These are phyloP conservation scores for Psilanteris sp. DNA, from an alignment of 1,140 invertebrate genomes.

Conservation along the genomic window DNA sequence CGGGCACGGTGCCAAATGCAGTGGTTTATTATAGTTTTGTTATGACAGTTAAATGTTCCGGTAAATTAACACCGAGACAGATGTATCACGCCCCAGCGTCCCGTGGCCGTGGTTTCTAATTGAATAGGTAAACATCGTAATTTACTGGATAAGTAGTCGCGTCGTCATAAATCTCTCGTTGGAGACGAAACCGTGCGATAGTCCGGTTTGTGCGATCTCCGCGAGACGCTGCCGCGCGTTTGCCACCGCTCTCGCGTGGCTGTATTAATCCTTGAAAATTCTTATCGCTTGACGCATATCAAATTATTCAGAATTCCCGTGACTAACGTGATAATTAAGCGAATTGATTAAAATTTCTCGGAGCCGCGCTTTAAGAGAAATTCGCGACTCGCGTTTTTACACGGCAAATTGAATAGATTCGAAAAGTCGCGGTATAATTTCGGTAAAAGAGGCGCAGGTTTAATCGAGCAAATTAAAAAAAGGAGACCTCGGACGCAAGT, in stretches of 20 bases:
- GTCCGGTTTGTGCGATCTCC: slow-evolving; percentile 16
- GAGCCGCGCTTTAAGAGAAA: slow-evolving; percentile 4
- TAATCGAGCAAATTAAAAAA: too few species aligned
- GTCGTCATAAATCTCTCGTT: slow-evolving; percentile 63
- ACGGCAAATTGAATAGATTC: too few species aligned
- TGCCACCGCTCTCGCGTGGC: slow-evolving; percentile 24
- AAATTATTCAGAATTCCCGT: slow-evolving; percentile 40
- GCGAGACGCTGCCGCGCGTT: slow-evolving; percentile 11
- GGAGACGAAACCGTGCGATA: slow-evolving; percentile 57
- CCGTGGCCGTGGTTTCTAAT: slow-evolving; percentile 73
- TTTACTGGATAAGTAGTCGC: slow-evolving; percentile 71
- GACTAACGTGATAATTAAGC: slow-evolving; percentile 56
- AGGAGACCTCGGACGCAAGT: too few species aligned
- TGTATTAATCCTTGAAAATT: slow-evolving; percentile 58
- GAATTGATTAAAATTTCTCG: slow-evolving; percentile 8
- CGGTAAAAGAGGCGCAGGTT: too few species aligned
- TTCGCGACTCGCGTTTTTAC: neutral
- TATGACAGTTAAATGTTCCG: slow-evolving; percentile 77
- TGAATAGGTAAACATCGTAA: slow-evolving; percentile 80
- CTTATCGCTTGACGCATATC: slow-evolving; percentile 52
- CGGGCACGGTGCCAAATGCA: slow-evolving; percentile 49
- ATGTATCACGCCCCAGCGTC: slow-evolving; percentile 74
- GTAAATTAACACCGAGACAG: slow-evolving; percentile 80
- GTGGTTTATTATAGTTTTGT: slow-evolving; percentile 80
- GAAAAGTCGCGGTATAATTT: too few species aligned